Evolutionary conservation across 1,140 invertebrate species (phyloP).

Genomic region (Drosophila baimaii): DNA sequence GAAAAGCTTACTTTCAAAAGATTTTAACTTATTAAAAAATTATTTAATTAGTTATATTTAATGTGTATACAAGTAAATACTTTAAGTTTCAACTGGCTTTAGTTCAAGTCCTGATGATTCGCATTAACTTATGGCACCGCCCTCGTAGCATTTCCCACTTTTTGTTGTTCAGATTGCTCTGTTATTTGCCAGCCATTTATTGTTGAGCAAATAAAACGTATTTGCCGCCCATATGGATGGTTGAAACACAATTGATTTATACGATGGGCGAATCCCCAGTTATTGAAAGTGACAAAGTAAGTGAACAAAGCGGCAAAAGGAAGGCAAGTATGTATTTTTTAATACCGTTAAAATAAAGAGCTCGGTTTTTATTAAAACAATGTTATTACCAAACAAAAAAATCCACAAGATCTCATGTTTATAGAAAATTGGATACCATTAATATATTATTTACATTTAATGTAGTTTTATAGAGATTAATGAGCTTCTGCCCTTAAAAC

Average conservation of each 20-base stretch:
- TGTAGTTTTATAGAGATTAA: too few relatives aligned
- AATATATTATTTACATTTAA: too few relatives aligned
- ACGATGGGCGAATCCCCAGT: constrained; percentile 21
- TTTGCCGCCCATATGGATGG: constrained; percentile 63
- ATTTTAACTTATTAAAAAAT: too few relatives aligned
- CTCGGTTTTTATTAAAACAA: too few relatives aligned
- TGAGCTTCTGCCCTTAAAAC: too few relatives aligned
- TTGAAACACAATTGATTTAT: constrained; percentile 66
- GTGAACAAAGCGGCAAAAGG: not conserved
- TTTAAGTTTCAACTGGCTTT: too few relatives aligned
- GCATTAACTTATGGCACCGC: constrained; percentile 10
- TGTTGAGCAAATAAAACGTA: constrained; percentile 65
- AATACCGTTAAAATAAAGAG: not conserved
- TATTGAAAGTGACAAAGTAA: constrained; percentile 27
- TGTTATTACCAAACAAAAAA: too few relatives aligned
- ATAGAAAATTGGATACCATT: too few relatives aligned
- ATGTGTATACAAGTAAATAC: too few relatives aligned
- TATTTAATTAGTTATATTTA: too few relatives aligned
- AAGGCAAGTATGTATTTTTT: not conserved
- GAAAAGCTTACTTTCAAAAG: too few relatives aligned
- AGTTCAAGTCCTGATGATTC: not conserved
- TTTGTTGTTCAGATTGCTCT: constrained; percentile 34
- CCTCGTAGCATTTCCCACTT: constrained; percentile 35
- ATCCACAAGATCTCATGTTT: too few relatives aligned
- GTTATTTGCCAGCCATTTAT: constrained; percentile 53